phyloP scores from a whole-genome alignment of 2,113 vertebrate species.

The Mesembrinibis cayennensis region DNA sequence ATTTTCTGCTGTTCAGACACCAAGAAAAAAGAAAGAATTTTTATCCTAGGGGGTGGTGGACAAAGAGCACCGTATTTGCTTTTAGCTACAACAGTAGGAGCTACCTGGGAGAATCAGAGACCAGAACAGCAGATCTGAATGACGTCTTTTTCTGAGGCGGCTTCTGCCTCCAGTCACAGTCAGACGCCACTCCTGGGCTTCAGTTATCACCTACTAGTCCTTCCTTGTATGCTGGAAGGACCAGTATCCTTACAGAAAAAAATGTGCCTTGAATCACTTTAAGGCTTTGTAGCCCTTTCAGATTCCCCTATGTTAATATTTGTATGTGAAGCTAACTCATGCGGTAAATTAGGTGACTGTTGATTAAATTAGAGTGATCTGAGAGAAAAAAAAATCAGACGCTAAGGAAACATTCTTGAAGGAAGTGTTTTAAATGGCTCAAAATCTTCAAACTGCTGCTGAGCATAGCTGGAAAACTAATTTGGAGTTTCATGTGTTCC shows the following conservation, averaged over 20 bases:
- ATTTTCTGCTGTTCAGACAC: background rate
- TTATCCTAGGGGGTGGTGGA: accelerated
- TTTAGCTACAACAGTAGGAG: background rate
- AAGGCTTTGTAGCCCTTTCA: background rate
- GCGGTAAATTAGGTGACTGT: background rate
- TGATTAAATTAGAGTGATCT: background rate
- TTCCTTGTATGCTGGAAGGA: background rate
- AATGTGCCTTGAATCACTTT: background rate
- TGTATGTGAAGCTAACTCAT: background rate
- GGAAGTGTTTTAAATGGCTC: background rate
- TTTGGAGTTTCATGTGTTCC: background rate
- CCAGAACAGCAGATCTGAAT: background rate
- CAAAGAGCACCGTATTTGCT: background rate
- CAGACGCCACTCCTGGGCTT: background rate
- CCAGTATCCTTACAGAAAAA: background rate
- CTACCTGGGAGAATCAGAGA: background rate
- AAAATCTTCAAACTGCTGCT: background rate
- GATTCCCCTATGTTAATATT: background rate
- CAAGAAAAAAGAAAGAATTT: background rate
- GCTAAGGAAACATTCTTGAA: background rate
- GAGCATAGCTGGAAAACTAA: background rate
- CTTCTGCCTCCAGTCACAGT: background rate
- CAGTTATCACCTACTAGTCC: background rate
- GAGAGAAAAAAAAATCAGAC: background rate
- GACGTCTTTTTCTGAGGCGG: background rate